Evolutionary conservation across 53 echinoderm and acorn worm genomes (phyloP), one percentile per base, ranked within the genome.

Genomic region (Paracentrotus lividus): DNA sequence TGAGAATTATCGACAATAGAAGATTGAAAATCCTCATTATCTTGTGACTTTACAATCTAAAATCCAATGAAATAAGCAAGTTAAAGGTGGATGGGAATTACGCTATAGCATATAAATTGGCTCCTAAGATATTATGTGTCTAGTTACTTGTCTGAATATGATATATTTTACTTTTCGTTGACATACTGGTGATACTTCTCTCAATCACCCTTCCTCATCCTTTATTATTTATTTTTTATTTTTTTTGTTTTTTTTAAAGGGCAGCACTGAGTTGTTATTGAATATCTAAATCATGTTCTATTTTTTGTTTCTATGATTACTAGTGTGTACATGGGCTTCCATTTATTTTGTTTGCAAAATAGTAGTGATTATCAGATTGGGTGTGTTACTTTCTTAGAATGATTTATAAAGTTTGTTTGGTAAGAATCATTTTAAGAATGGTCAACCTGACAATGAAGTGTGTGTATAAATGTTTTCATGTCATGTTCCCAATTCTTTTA

Each of bases 281-380:
- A n/a, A n/a, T n/a, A n/a, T n/a, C n/a, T n/a, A 4, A n/a, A 67
- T 67, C n/a, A 33, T 67, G 60, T 26, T 14, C 33, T 67, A 36
- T 72, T 72, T 72, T 72, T 34, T 34, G 31, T 81, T 7, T 81
- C 33, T 81, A 12, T 47, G 5, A 47, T 81, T 16, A 47, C 18
- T 27, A 45, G 76, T 81, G 15, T 81, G 81, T n/a, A 47, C 9
- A 27, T 81, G 81, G 81, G 44, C 81, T 81, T 81, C 81, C 81
- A 81, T 45, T 81, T 45, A 81, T 76, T 81, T 81, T 44, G 81
- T 47, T 81, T 81, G 81, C 81, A 81, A 81, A 81, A 44, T 81
- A 3, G 8, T 67, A 33, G 33, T 32, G 67, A 67, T n/a, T 13
- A 67, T 67, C 32, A 7, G n/a, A 81, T 47, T 12, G 27, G 26